Evolutionary conservation across 1,140 invertebrate genomes (phyloP), one percentile per base, ranked within the genome.

Genomic region (Vanessa tameamea): DNA sequence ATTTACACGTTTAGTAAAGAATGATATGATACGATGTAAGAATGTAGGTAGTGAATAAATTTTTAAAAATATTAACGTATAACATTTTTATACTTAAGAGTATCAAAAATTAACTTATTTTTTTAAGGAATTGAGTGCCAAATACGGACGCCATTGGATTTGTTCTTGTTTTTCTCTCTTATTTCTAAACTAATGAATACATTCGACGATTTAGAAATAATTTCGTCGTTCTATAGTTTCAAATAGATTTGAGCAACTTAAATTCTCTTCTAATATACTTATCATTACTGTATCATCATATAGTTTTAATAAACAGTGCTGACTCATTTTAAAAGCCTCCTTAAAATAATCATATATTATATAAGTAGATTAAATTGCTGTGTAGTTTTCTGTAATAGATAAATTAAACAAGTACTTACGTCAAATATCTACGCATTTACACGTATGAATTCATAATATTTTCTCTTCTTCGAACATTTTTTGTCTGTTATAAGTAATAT

Each of bases 41-140:
- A 65, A 73, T 64, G 78, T 86, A 88, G 86, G 74, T 89, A 89
- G 85, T 66, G 55, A 84, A 84, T 86, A 84, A 89, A 83, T 83
- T 84, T 81, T 78, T 77, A 78, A 76, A 76, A 79, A 73, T 69
- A 50, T 59, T 55, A 69, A 61, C 66, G 43, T 47, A 55, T 72
- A 61, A 72, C 47, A n/a, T 50, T 77, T 78, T 72, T 67, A 69
- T 74, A 74, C 67, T 37, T 75, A 57, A 70, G n/a, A 64, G 57
- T 66, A 43, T 26, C 12, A 47, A 65, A 75, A 53, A 55, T 57
- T 48, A 66, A 61, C 16, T 47, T 73, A 16, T 23, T 57, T 43
- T 73, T 57, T 53, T 74, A 79, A 78, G 72, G 71, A 78, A 76
- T 78, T 79, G 76, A 75, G 67, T 71, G 73, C 65, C 68, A 77